These are phyloP conservation scores for Antheraea mylitta DNA, from an alignment of 1,140 invertebrate genomes.

Conservation along the genomic window DNA sequence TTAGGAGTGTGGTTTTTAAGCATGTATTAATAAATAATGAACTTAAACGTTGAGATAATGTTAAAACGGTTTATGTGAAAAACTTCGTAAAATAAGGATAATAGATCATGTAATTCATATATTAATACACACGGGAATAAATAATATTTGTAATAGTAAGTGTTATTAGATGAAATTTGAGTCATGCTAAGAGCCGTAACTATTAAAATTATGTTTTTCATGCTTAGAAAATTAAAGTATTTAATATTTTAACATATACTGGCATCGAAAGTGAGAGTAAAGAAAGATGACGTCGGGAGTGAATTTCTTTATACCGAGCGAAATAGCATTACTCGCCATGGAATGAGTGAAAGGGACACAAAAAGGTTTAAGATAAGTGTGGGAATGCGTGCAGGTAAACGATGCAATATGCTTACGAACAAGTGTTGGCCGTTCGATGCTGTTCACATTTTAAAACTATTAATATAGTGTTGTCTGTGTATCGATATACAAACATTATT, in stretches of 20 bases:
- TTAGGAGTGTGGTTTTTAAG: no score
- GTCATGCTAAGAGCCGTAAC: no score
- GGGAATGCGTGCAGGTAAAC: slow-evolving; percentile 65
- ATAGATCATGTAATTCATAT: no score
- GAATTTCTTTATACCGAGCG: slow-evolving; percentile 32
- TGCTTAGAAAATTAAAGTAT: slow-evolving; percentile 7
- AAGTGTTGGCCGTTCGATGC: not conserved
- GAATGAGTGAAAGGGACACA: slow-evolving; percentile 33
- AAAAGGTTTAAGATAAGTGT: slow-evolving; percentile 38
- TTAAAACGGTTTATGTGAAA: no score
- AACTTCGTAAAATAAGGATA: no score
- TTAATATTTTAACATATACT: slow-evolving; percentile 38
- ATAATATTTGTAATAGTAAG: no score
- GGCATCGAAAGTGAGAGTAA: slow-evolving; percentile 67
- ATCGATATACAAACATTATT: not conserved
- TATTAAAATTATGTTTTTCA: no score
- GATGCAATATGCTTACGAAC: slow-evolving; percentile 31
- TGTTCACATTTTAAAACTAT: not conserved
- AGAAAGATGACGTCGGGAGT: slow-evolving; percentile 59
- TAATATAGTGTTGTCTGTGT: not conserved
- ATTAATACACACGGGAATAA: no score
- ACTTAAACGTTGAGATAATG: no score
- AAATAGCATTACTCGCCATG: slow-evolving; percentile 25
- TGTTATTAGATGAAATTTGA: no score
- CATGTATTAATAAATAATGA: no score